These are phyloP conservation scores for Chinchilla lanigera DNA, from an alignment of 2,113 vertebrate genomes.

Conservation along the genomic window DNA sequence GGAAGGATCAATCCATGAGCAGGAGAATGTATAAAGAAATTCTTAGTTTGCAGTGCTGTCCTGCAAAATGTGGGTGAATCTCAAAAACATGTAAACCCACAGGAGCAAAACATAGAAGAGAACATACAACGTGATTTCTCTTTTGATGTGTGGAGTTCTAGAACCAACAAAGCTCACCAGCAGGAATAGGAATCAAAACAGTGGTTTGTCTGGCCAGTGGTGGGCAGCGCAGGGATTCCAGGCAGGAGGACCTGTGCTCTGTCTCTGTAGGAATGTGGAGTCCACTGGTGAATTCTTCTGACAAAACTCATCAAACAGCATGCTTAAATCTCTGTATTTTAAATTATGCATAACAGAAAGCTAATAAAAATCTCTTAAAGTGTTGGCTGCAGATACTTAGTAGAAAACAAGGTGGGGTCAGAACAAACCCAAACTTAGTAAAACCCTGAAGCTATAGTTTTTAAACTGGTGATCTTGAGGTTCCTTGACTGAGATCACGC, in stretches of 20 bases:
- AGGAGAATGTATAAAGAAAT: fast-evolving
- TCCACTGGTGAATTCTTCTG: background rate
- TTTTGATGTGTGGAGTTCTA: fast-evolving
- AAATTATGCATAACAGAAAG: background rate
- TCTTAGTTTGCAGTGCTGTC: fast-evolving
- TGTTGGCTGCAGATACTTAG: background rate
- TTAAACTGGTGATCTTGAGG: background rate
- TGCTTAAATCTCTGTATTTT: background rate
- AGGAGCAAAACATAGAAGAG: background rate
- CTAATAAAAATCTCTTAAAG: background rate
- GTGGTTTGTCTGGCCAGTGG: background rate
- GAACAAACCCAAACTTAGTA: background rate
- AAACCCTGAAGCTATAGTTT: background rate
- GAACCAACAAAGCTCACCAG: background rate
- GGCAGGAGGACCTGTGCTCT: background rate
- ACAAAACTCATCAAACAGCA: background rate
- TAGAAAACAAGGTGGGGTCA: no score
- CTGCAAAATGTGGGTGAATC: background rate
- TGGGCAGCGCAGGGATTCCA: fast-evolving
- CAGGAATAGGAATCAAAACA: background rate
- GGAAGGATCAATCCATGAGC: background rate
- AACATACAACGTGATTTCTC: fast-evolving
- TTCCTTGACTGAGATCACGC: background rate
- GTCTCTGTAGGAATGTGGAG: background rate
- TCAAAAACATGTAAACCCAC: background rate